Evolutionary conservation across 2,888 invertebrate species (phyloP).

Genomic region (Apoderus coryli): DNA sequence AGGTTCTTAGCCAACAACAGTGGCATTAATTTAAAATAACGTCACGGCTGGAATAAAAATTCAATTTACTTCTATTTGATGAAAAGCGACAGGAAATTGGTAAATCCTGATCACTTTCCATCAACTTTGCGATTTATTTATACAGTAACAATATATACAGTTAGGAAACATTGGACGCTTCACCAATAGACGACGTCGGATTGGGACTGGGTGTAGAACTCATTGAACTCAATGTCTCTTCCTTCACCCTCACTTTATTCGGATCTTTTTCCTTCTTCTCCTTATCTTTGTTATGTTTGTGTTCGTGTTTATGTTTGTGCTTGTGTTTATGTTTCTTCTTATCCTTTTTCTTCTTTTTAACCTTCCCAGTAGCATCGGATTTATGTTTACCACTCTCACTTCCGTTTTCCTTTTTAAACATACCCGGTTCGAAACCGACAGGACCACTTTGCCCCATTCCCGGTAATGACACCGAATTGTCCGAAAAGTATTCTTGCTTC

Average conservation of each 20-base stretch:
- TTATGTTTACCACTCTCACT: slow-evolving; percentile 32
- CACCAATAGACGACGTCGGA: slow-evolving; percentile 24
- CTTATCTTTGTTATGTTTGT: slow-evolving; percentile 41
- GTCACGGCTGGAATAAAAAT: too few species aligned
- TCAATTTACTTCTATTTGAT: too few species aligned
- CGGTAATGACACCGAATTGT: slow-evolving; percentile 66
- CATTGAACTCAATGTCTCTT: slow-evolving; percentile 61
- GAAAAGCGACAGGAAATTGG: too few species aligned
- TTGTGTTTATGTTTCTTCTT: slow-evolving; percentile 86
- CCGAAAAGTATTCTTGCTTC: slow-evolving; percentile 58
- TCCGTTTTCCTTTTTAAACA: slow-evolving; percentile 60
- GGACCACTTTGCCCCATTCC: slow-evolving; percentile 59
- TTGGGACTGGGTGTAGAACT: slow-evolving; percentile 65
- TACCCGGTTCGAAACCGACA: slow-evolving; percentile 70
- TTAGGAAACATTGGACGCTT: too few species aligned
- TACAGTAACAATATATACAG: too few species aligned
- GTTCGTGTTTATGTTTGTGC: slow-evolving; percentile 62
- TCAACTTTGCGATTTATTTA: too few species aligned
- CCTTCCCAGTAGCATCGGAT: slow-evolving; percentile 39
- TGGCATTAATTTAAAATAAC: too few species aligned
- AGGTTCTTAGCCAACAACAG: too few species aligned
- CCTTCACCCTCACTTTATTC: slow-evolving; percentile 47
- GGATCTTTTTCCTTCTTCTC: slow-evolving; percentile 38
- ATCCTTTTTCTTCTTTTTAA: slow-evolving; percentile 63
- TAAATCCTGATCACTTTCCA: too few species aligned